Evolutionary conservation across 1,140 invertebrate genomes (phyloP).

Genomic region (Acromyrmex echinatior): DNA sequence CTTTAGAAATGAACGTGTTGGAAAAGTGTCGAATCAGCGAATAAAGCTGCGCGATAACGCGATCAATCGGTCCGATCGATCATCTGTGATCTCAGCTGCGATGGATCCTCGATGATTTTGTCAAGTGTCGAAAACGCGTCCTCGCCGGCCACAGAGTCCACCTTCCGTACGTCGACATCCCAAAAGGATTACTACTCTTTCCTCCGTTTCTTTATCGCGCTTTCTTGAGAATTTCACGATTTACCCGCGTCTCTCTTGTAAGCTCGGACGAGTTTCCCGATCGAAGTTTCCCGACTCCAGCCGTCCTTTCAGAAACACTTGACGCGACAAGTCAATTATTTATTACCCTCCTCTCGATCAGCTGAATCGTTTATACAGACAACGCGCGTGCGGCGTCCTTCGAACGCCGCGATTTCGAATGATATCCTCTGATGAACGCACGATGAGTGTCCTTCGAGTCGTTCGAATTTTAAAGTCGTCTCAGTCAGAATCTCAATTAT

Average conservation of each 20-base stretch:
- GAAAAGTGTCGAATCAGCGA: background rate
- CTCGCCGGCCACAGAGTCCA: slow-evolving; percentile 70
- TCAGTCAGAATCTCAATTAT: background rate
- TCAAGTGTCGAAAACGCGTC: slow-evolving; percentile 67
- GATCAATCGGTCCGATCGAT: slow-evolving; percentile 57
- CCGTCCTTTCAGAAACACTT: background rate
- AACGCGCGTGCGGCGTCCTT: background rate
- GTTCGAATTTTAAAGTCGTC: slow-evolving; percentile 5
- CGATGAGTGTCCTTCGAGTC: background rate
- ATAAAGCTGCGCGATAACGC: slow-evolving; percentile 10
- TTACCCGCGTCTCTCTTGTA: background rate
- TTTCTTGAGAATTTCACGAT: background rate
- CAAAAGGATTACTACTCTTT: slow-evolving; percentile 14
- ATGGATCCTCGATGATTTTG: slow-evolving; percentile 23
- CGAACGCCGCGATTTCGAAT: slow-evolving; percentile 9
- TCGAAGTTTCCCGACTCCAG: background rate
- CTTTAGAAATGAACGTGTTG: background rate
- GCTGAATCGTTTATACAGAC: background rate
- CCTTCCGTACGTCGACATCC: slow-evolving; percentile 71
- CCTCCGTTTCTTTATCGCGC: background rate
- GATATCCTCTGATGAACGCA: background rate
- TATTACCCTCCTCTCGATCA: background rate
- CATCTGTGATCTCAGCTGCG: slow-evolving; percentile 60
- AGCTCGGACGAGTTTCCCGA: background rate
- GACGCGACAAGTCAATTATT: background rate